Evolutionary conservation across 2,888 invertebrate species (phyloP).

Genomic region (Cataglyphis albicans): DNA sequence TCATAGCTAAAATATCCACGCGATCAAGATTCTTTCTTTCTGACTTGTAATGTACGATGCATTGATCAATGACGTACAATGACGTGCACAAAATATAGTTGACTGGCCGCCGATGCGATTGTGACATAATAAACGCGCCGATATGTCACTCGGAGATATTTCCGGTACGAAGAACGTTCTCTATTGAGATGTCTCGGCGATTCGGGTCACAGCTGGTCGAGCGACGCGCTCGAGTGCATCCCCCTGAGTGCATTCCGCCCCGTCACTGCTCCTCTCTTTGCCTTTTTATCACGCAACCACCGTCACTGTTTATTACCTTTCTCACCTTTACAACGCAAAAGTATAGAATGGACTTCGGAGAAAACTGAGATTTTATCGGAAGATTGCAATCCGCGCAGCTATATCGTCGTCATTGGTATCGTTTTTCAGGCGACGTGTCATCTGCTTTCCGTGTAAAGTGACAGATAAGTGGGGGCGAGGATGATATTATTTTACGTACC

Average conservation of each 20-base stretch:
- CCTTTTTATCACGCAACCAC: slow-evolving; percentile 39
- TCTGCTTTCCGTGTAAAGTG: slow-evolving; percentile 64
- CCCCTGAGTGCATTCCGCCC: slow-evolving; percentile 58
- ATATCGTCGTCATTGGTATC: slow-evolving; percentile 75
- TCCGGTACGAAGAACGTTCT: slow-evolving; percentile 67
- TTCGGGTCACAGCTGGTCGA: slow-evolving; percentile 48
- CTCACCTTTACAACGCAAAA: slow-evolving; percentile 48
- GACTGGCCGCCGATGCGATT: slow-evolving; percentile 58
- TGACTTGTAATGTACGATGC: background rate
- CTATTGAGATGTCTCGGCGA: slow-evolving; percentile 72
- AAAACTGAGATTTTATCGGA: slow-evolving; percentile 81
- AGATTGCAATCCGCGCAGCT: slow-evolving; percentile 72
- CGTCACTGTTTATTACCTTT: slow-evolving; percentile 45
- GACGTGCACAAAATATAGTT: slow-evolving; percentile 69
- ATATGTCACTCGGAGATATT: slow-evolving; percentile 62
- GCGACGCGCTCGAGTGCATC: slow-evolving; percentile 56
- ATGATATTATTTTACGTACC: slow-evolving; percentile 80
- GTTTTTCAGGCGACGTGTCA: slow-evolving; percentile 78
- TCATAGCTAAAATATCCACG: slow-evolving; percentile 1
- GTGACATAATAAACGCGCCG: slow-evolving; percentile 75
- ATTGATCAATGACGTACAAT: slow-evolving; percentile 59
- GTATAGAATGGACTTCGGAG: slow-evolving; percentile 72
- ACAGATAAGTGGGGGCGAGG: slow-evolving; percentile 35
- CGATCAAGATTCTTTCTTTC: background rate
- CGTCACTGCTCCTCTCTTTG: slow-evolving; percentile 65